These are phyloP conservation scores for Phasianus colchicus DNA, from an alignment of 2,113 vertebrate genomes.

Conservation along the genomic window DNA sequence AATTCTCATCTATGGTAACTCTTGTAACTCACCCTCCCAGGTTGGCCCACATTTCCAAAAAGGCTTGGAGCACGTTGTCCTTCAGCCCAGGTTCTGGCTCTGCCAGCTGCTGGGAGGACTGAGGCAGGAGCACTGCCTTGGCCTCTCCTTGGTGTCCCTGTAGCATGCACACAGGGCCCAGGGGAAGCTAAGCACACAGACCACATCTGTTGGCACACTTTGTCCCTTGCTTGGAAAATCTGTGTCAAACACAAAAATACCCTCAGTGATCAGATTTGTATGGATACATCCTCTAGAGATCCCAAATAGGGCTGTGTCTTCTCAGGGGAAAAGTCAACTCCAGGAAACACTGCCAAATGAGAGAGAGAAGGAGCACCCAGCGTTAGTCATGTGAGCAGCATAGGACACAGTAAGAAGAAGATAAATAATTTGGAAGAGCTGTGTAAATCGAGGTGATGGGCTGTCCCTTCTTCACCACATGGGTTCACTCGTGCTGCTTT, in stretches of 20 bases:
- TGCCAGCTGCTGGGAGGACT: background rate
- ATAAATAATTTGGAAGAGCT: background rate
- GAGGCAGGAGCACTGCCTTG: background rate
- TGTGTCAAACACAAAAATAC: rapidly evolving
- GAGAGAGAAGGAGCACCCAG: background rate
- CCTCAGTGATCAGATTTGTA: background rate
- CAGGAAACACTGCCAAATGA: background rate
- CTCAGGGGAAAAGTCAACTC: background rate
- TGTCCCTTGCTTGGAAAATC: background rate
- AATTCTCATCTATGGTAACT: background rate
- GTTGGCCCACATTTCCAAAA: background rate
- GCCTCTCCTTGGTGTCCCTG: background rate
- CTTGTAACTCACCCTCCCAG: background rate
- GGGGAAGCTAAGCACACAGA: rapidly evolving
- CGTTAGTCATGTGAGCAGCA: background rate
- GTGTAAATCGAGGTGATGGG: background rate
- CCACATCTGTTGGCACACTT: background rate
- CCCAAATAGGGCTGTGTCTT: background rate
- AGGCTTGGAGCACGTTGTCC: background rate
- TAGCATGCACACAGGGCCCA: rapidly evolving
- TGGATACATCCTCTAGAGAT: background rate
- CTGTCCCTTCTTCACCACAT: background rate
- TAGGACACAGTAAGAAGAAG: background rate
- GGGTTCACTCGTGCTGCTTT: background rate
- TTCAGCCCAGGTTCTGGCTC: background rate